Evolutionary conservation across 2,888 invertebrate species (phyloP), one percentile per base, ranked within the genome.

Genomic region (Hipparchia sbordonii): DNA sequence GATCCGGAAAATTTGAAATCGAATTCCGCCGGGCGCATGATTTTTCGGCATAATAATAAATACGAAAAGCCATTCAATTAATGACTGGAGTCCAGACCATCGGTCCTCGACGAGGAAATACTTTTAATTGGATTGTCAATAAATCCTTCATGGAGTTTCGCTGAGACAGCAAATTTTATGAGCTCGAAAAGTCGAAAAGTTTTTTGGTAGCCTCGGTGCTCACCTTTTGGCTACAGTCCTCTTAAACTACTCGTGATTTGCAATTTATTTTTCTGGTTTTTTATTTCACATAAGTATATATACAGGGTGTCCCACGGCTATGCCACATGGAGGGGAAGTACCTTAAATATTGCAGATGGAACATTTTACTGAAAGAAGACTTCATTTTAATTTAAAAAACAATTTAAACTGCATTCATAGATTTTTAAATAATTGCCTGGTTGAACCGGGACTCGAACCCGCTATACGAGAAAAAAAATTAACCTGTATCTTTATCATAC

Each of bases 61-160:
- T 73, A 78, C 71, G 68, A 72, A 61, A 76, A 75, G 71, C 72
- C 73, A 77, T 78, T 75, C 76, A 78, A 78, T 78, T 77, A 78
- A 77, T 76, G 69, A 76, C 67, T 71, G 70, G 69, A 71, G 71
- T 71, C 67, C 70, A 72, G 74, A 67, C 73, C 69, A 72, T 72
- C 73, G 73, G 71, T 71, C 70, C 73, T 78, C 70, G 73, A 76
- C 71, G 70, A 71, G 72, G 71, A 78, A 77, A 77, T 76, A 74
- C 70, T 75, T 77, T 75, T 77, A 76, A 78, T 78, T 78, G 78
- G 77, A 74, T 76, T 74, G 74, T 63, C 72, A 72, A 75, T 77
- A 72, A 74, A 76, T 75, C 72, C 75, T 78, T 74, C 67, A 76
- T 72, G 69, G 71, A 70, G 69, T 70, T 72, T 69, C 71, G 76